Conservation (phyloP, 2,888 invertebrate species). For the Cepaea hortensis region DNA sequence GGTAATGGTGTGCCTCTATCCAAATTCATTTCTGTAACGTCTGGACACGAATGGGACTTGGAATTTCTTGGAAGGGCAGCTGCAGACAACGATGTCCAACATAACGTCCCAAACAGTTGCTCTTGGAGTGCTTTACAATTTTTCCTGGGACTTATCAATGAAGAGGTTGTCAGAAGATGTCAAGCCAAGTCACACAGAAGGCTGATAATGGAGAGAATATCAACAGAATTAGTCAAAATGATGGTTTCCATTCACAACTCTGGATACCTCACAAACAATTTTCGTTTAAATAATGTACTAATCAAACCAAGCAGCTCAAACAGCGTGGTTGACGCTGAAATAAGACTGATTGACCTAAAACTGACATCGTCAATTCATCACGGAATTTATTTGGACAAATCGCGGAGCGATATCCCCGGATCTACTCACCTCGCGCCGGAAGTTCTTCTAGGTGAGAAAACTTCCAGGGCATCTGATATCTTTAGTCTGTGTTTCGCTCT, state of each 20-base stretch:
- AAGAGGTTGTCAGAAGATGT: background rate
- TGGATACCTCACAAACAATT: conserved; percentile 12
- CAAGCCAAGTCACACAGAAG: background rate
- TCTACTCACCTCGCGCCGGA: conserved; percentile 29
- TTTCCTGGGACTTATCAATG: background rate
- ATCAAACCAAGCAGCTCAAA: background rate
- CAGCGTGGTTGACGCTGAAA: background rate
- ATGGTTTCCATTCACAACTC: background rate
- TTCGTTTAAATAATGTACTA: conserved; percentile 20
- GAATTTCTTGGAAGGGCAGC: background rate
- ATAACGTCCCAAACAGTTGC: background rate
- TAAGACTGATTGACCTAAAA: conserved; percentile 27
- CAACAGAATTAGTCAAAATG: background rate
- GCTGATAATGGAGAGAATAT: conserved; percentile 1
- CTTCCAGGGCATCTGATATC: conserved; percentile 6
- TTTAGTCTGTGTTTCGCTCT: conserved; percentile 27
- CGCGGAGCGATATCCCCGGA: background rate
- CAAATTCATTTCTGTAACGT: background rate
- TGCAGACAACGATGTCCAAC: no score
- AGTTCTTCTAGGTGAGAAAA: background rate
- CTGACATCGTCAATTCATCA: background rate
- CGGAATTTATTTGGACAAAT: background rate
- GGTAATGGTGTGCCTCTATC: conserved; percentile 22
- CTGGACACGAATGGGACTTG: conserved; percentile 24
- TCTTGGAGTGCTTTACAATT: background rate